Evolutionary conservation across 2,888 invertebrate species (phyloP).

Genomic region (Marasmarcha lunaedactyla): DNA sequence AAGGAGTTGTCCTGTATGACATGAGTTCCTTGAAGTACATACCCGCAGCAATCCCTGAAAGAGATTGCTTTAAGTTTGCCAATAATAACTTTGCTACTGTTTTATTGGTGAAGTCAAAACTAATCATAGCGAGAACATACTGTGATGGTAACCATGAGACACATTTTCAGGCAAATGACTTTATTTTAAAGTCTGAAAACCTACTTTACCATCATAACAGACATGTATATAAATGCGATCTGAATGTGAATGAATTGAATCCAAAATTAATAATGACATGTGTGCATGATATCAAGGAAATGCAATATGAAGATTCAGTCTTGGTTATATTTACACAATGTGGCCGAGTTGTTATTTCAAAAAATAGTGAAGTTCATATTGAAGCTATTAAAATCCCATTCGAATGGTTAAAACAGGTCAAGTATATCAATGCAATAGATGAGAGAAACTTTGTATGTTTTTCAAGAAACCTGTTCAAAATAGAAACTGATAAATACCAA

Average conservation of each 20-base stretch:
- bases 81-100: constrained; percentile 37
- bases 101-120: constrained; percentile 31
- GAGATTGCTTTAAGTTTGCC: constrained; percentile 34
- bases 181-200: constrained; percentile 27
- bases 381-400: constrained; percentile 32
- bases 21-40: constrained; percentile 35
- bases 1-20: constrained; percentile 41
- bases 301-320: constrained; percentile 27
- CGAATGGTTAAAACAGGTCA: constrained; percentile 46
- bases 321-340: constrained; percentile 41
- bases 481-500: constrained; percentile 38
- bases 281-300: constrained; percentile 40
- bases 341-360: constrained; percentile 35
- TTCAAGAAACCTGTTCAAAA: constrained; percentile 44
- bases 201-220: constrained; percentile 36
- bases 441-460: constrained; percentile 46
- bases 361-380: constrained; percentile 19
- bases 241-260: constrained; percentile 24
- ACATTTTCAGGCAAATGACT: constrained; percentile 40
- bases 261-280: constrained; percentile 31
- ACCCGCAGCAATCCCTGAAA: constrained; percentile 38
- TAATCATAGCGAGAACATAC: constrained; percentile 36
- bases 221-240: constrained; percentile 36
- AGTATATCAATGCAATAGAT: constrained; percentile 35
- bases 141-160: constrained; percentile 27